phyloP scores from a whole-genome alignment of 2,888 invertebrate species.

The Luffia ferchaultella region DNA sequence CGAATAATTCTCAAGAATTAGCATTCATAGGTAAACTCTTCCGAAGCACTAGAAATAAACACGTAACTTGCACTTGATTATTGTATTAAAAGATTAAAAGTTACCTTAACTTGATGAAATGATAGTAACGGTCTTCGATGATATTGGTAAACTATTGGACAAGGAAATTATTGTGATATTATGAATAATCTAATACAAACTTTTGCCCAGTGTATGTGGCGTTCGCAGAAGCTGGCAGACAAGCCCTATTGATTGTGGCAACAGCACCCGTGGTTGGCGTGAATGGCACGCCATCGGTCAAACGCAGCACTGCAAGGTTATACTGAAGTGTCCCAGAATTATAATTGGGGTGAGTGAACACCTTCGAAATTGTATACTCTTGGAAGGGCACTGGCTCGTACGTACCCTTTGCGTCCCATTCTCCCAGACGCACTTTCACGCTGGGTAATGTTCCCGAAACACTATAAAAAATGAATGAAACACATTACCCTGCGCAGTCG shows the following conservation, averaged over 20 bases:
- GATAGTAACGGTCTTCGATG: no score
- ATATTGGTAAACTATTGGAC: no score
- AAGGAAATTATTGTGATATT: no score
- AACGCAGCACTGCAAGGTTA: conserved; percentile 80
- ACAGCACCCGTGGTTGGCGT: conserved; percentile 47
- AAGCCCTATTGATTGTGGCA: conserved; percentile 68
- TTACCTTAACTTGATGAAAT: no score
- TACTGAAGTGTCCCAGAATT: conserved; percentile 77
- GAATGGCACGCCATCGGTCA: conserved; percentile 67
- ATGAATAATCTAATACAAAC: no score
- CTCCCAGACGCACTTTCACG: conserved; percentile 76
- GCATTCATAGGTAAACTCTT: no score
- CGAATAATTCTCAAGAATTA: no score
- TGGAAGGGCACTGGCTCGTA: conserved; percentile 72
- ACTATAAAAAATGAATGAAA: conserved; percentile 19
- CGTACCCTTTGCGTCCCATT: conserved; percentile 75
- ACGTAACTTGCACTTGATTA: no score
- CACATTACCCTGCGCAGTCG: no score
- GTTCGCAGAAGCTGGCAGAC: conserved; percentile 56
- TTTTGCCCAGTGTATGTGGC: conserved; percentile 55
- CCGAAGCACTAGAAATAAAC: no score
- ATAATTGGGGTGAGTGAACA: conserved; percentile 72
- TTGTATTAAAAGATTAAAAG: no score
- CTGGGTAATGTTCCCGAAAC: conserved; percentile 54
- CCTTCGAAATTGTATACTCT: conserved; percentile 65